phyloP scores from a whole-genome alignment of 2,888 invertebrate species.

The Synergus itoensis region DNA sequence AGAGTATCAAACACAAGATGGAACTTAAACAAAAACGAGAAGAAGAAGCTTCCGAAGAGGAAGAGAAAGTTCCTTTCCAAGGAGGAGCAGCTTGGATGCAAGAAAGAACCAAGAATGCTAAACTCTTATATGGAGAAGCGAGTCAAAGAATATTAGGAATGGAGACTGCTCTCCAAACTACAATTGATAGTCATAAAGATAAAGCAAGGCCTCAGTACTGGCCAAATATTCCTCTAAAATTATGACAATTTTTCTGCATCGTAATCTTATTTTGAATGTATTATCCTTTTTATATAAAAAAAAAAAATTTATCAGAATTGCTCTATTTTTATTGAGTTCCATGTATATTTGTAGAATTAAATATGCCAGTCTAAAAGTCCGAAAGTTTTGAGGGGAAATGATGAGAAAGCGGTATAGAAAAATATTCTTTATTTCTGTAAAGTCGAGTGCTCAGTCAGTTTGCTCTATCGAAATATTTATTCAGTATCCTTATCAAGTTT shows the following conservation, averaged over 20 bases:
- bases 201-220: constrained; percentile 83
- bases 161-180: constrained; percentile 85
- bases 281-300: background rate
- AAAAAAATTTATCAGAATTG: constrained; percentile 23
- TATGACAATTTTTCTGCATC: background rate
- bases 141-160: constrained; percentile 85
- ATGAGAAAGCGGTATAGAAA: background rate
- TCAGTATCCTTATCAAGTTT: constrained; percentile 52
- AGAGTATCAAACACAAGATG: constrained; percentile 80
- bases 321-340: background rate
- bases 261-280: background rate
- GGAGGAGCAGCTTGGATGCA: constrained; percentile 66
- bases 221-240: constrained; percentile 85
- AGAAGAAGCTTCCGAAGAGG: constrained; percentile 41
- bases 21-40: constrained; percentile 72
- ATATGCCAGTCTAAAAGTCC: too few relatives aligned
- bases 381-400: background rate
- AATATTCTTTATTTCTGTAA: background rate
- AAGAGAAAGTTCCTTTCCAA: constrained; percentile 53
- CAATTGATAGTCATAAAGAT: constrained; percentile 83
- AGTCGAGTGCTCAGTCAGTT: background rate
- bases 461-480: background rate
- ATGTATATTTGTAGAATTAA: background rate
- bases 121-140: constrained; percentile 83
- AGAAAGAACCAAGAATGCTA: constrained; percentile 76